phyloP scores from a whole-genome alignment of 1,140 invertebrate species.

The Hylaeus anthracinus region DNA sequence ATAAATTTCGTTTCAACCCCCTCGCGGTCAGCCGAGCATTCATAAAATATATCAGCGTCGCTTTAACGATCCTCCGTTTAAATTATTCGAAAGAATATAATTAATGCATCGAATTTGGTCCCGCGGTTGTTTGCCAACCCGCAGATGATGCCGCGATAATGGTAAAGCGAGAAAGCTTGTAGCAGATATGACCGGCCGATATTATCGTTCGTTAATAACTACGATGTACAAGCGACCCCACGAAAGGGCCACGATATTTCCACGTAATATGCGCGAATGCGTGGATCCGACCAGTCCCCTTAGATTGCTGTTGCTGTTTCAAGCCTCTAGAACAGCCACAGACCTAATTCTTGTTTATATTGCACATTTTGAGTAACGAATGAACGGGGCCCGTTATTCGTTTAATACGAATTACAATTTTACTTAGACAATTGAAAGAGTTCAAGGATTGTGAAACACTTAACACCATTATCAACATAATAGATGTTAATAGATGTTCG shows the following conservation, averaged over 20 bases:
- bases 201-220: conserved; percentile 56
- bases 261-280: conserved; percentile 42
- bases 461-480: no score
- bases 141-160: conserved; percentile 45
- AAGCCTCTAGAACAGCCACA: not conserved
- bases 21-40: not conserved
- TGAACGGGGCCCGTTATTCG: no score
- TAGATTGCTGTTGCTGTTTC: not conserved
- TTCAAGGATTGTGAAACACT: no score
- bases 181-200: conserved; percentile 52
- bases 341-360: no score
- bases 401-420: no score
- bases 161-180: conserved; percentile 48
- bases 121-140: not conserved
- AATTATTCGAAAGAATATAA: conserved; percentile 35
- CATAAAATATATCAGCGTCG: conserved; percentile 6
- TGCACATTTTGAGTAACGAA: no score
- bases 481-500: no score
- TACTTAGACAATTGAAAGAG: no score
- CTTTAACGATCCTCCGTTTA: not conserved
- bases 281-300: conserved; percentile 13
- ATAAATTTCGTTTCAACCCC: not conserved
- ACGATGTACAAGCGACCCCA: conserved; percentile 22
- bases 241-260: conserved; percentile 41
- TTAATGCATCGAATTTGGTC: conserved; percentile 25